These are phyloP conservation scores for Cyprinodon diabolis DNA, from an alignment of 2,797 vertebrate genomes.

Conservation along the genomic window DNA sequence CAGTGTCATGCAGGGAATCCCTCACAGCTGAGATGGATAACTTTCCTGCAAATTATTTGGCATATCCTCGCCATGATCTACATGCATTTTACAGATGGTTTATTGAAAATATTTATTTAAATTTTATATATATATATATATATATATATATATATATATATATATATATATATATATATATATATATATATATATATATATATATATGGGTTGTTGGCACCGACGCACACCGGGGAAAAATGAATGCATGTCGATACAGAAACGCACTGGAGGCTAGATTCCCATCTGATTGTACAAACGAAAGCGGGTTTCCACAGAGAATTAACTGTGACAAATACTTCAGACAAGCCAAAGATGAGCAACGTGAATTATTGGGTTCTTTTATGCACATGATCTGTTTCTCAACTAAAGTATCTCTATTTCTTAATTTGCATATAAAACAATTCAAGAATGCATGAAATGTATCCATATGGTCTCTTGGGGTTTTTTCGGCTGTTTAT, in stretches of 20 bases:
- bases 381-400: too few species aligned
- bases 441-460: too few species aligned
- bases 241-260: constrained; percentile 56
- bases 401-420: too few species aligned
- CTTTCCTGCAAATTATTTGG: background rate
- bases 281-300: constrained; percentile 20
- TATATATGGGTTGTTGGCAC: constrained; percentile 68
- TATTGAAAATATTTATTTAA: background rate
- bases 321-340: background rate
- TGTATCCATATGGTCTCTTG: too few species aligned
- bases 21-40: background rate
- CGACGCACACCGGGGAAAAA: constrained; percentile 63
- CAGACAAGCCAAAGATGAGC: background rate
- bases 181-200: too few species aligned
- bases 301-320: background rate
- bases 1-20: constrained; percentile 37
- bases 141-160: too few species aligned
- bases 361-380: background rate
- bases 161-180: too few species aligned
- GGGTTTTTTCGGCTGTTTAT: background rate
- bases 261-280: constrained; percentile 27
- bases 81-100: background rate
- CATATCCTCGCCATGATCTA: background rate
- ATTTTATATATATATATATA: too few species aligned
- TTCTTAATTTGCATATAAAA: too few species aligned